Conservation (phyloP, 2,797 vertebrate species). For the Spea hammondii region DNA sequence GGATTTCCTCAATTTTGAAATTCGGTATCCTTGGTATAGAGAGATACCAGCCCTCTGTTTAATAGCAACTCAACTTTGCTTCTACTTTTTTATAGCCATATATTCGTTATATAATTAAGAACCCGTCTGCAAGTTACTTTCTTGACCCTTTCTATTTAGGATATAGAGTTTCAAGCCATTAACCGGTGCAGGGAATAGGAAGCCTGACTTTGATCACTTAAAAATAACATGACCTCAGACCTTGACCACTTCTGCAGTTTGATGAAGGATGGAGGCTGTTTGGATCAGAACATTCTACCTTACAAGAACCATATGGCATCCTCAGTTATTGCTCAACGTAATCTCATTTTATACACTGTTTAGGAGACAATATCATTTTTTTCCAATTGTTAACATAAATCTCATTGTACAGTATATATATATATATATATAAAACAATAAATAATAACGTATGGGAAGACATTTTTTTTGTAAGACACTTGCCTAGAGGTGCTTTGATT, state of each 20-base stretch:
- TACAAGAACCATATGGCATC: neutral
- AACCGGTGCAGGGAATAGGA: constrained; percentile 32
- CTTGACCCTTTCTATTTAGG: constrained; percentile 33
- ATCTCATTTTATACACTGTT: too few species aligned
- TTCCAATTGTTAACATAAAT: too few species aligned
- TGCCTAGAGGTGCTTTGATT: too few species aligned
- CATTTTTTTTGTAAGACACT: too few species aligned
- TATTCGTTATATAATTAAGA: constrained; percentile 8
- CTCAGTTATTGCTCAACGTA: neutral
- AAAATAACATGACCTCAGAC: constrained; percentile 43
- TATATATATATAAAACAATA: too few species aligned
- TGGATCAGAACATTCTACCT: constrained; percentile 21
- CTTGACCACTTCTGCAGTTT: constrained; percentile 40
- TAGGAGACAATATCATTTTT: too few species aligned
- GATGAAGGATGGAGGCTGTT: constrained; percentile 37
- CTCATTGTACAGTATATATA: too few species aligned
- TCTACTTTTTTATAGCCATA: neutral
- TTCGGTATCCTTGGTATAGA: constrained; percentile 8
- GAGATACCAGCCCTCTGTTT: neutral
- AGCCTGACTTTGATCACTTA: constrained; percentile 47
- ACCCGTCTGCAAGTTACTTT: constrained; percentile 23
- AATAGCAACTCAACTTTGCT: neutral
- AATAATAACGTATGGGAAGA: too few species aligned
- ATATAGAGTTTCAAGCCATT: constrained; percentile 47
- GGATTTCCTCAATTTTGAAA: constrained; percentile 15